Evolutionary conservation across 2,888 invertebrate species (phyloP), one percentile per base, ranked within the genome.

Genomic region (Macaria liturata): DNA sequence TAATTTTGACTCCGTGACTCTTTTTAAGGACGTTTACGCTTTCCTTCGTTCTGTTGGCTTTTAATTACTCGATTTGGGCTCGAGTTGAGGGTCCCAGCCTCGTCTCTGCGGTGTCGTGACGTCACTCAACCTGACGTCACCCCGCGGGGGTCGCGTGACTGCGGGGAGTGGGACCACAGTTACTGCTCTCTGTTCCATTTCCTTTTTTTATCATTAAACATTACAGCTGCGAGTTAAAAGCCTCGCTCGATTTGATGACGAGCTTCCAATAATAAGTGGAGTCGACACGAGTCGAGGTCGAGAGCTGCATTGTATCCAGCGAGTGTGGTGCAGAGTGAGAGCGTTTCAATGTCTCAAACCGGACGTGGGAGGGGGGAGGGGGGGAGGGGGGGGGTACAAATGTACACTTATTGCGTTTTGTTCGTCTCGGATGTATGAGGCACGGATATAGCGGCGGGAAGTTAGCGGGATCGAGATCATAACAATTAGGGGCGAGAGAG

Each of bases 261-360:
- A 54, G 43, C 40, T 50, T 40, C 45, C 50, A 40, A 51, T 57
- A 57, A 53, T 47, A 47, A 54, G 46, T 43, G 44, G 54, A 56
- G 42, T 31, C 44, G 37, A 9, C 7, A 8, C 32, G 31, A 9
- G 7, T 30, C 49, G 57, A 48, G 47, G 52, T 61, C 64, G 61
- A 53, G 58, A 46, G 49, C 37, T 55, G 51, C 51, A 55, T 65
- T 62, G 63, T 69, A 66, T 66, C 63, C 61, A 59, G 49, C 59
- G 67, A 64, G 68, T 72, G 65, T 78, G 75, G 71, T 68, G 74
- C 71, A 59, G 62, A 20, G 70, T 84, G 76, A 83, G 81, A 84
- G 83, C 81, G 66, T 83, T 84, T 76, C 76, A 69, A 64, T 84
- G 83, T 84, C 73, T 76, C 68, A 65, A 59, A 53, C 64, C 59